phyloP scores from a whole-genome alignment of 2,888 invertebrate species.

The Parnassius mnemosyne region DNA sequence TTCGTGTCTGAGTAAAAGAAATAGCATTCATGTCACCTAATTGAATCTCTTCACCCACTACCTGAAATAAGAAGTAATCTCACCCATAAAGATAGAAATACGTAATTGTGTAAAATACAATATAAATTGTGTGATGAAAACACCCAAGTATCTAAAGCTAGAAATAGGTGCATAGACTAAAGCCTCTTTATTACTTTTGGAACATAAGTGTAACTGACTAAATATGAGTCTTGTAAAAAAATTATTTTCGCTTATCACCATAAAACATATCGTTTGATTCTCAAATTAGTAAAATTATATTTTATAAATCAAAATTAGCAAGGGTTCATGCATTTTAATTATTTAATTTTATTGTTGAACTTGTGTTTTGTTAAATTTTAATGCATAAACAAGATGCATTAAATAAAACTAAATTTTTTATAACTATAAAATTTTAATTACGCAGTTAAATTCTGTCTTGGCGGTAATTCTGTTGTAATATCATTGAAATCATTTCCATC shows the following conservation, averaged over 20 bases:
- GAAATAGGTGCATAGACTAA: conserved; percentile 72
- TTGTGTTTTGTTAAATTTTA: not conserved
- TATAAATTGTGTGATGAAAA: conserved; percentile 29
- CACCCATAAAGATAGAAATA: conserved; percentile 75
- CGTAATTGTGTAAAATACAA: conserved; percentile 38
- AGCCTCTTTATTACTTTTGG: conserved; percentile 76
- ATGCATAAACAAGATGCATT: no score
- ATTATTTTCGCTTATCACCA: not conserved
- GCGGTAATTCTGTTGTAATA: conserved; percentile 62
- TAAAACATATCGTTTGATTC: conserved; percentile 40
- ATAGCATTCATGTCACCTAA: conserved; percentile 77
- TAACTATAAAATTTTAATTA: no score
- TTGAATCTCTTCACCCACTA: conserved; percentile 77
- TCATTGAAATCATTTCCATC: conserved; percentile 58
- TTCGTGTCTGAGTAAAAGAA: conserved; percentile 74
- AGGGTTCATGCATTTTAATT: conserved; percentile 8
- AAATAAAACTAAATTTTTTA: no score
- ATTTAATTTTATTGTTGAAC: not conserved
- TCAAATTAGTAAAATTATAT: conserved; percentile 50
- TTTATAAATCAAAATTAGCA: conserved; percentile 26
- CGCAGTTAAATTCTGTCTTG: conserved; percentile 57
- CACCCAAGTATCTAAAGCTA: conserved; percentile 38
- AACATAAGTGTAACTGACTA: conserved; percentile 31
- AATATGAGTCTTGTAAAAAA: not conserved
- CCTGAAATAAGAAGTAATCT: conserved; percentile 80